Evolutionary conservation across 37 sponge, comb jelly and placozoan genomes (phyloP), one percentile per base, ranked within the genome.

Genomic region (Aphrocallistes beatrix): DNA sequence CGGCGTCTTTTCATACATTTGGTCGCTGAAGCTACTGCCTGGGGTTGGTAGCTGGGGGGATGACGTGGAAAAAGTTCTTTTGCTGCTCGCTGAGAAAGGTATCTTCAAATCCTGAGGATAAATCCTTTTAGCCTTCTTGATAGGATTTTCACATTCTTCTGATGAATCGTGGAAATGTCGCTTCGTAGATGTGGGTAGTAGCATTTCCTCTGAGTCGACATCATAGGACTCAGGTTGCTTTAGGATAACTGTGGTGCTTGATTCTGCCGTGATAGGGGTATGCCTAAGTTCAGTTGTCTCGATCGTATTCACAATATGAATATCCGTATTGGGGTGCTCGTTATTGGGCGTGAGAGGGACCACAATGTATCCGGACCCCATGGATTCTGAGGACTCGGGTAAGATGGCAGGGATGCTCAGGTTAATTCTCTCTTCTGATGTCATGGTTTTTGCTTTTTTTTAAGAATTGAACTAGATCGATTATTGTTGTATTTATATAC

Each of bases 401-500:
- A n/a, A n/a, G n/a, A n/a, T n/a, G n/a, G n/a, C n/a, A n/a, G 8
- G 75, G 34, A 60, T 19, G 75, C 6, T 3, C 3, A 60, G 75
- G 45, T 42, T 16, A 13, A 42, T 6, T 16, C 13, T 42, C 45
- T 42, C 13, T 25, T 60, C 75, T 60, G 75, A 19, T 30, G n/a
- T 60, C 28, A 19, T 60, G 3, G n/a, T 28, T 60, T 60, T 19
- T 30, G 45, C 75, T 19, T 60, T 19, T 60, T 3, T 60, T 60
- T 60, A 30, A 60, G 8, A 60, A 25, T 60, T 28, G 75, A 25
- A 60, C n/a, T 60, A 25, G n/a, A 60, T 60, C 3, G 75, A 60
- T 60, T 60, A 60, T 60, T 60, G 75, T 60, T 60, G 75, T 60
- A 60, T 60, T 60, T 60, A 60, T 60, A 60, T 3, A 47, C 3